These are phyloP conservation scores for Dolichomitus sp. DNA, from an alignment of 2,888 invertebrate species.

Conservation along the genomic window DNA sequence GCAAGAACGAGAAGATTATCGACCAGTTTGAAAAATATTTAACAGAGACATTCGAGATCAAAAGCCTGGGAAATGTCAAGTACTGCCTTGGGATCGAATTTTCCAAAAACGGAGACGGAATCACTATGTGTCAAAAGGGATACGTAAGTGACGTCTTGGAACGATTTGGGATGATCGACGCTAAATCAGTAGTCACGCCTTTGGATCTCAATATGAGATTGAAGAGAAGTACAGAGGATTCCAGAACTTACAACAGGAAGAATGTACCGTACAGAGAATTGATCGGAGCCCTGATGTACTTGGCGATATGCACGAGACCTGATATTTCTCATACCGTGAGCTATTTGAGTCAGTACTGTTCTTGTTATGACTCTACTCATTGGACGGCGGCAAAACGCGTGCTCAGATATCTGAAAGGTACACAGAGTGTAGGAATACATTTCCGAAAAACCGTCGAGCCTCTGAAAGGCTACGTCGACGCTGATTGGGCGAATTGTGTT, in stretches of 20 bases:
- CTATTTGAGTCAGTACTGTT: too few species aligned
- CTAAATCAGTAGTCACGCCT: slow-evolving; percentile 71
- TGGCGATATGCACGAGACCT: too few species aligned
- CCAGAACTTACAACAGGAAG: not conserved
- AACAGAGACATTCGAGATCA: slow-evolving; percentile 56
- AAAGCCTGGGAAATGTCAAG: slow-evolving; percentile 58
- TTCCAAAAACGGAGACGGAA: not conserved
- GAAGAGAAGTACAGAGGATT: slow-evolving; percentile 1
- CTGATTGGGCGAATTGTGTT: slow-evolving; percentile 72
- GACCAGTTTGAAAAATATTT: slow-evolving; percentile 26
- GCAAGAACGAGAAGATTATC: slow-evolving; percentile 26
- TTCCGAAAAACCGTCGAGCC: slow-evolving; percentile 11
- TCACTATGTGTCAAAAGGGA: slow-evolving; percentile 63
- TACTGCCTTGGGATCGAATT: slow-evolving; percentile 73
- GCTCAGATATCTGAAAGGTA: too few species aligned
- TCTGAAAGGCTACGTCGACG: slow-evolving; percentile 72
- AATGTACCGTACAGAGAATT: too few species aligned
- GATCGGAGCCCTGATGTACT: too few species aligned
- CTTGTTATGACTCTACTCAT: too few species aligned
- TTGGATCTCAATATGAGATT: not conserved
- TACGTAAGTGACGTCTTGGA: slow-evolving; percentile 71
- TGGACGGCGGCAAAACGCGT: too few species aligned
- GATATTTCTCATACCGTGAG: too few species aligned
- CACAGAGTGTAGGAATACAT: not conserved
- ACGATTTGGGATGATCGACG: slow-evolving; percentile 73